A percentile compares a stretch with the other conserved stretches of the same genome.
Conservation (phyloP, 2,113 vertebrate genomes). For the Enhydra lutris region DNA sequence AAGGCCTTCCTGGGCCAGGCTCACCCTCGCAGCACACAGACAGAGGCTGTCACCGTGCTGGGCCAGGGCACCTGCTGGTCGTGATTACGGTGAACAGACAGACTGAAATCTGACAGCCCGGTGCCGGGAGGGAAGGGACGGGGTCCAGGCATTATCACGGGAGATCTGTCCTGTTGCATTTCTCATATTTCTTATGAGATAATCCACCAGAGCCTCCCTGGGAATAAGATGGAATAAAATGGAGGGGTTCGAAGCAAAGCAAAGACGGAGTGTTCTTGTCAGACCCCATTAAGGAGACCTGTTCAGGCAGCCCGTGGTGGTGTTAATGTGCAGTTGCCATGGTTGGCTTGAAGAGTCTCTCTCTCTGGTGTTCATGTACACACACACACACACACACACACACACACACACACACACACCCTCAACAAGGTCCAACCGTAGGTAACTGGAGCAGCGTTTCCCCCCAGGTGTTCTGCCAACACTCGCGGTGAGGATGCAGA, state of each 20-base stretch:
- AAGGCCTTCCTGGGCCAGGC: neutral
- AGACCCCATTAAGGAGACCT: slow-evolving; percentile 48
- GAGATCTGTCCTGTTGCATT: slow-evolving; percentile 35
- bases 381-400: neutral
- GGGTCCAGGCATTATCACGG: slow-evolving; percentile 4
- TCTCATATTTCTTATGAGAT: slow-evolving; percentile 35
- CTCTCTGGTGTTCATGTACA: neutral
- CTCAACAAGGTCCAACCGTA: neutral
- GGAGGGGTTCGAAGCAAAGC: slow-evolving; percentile 43
- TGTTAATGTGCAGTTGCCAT: slow-evolving; percentile 23
- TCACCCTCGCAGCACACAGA: neutral
- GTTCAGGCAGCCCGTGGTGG: slow-evolving; percentile 7
- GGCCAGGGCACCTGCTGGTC: neutral
- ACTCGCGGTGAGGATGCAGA: neutral
- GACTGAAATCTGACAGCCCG: slow-evolving; percentile 30
- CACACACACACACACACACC: neutral
- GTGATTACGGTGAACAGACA: slow-evolving; percentile 44
- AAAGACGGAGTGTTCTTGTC: slow-evolving; percentile 61
- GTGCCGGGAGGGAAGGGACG: neutral
- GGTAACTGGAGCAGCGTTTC: neutral
- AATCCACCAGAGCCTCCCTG: neutral
- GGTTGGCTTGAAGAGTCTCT: slow-evolving; percentile 41
- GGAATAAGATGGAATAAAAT: slow-evolving; percentile 63
- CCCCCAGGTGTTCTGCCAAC: neutral
- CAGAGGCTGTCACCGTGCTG: neutral